Conservation (phyloP, 2,113 vertebrate genomes). For the Stictonetta naevosa region DNA sequence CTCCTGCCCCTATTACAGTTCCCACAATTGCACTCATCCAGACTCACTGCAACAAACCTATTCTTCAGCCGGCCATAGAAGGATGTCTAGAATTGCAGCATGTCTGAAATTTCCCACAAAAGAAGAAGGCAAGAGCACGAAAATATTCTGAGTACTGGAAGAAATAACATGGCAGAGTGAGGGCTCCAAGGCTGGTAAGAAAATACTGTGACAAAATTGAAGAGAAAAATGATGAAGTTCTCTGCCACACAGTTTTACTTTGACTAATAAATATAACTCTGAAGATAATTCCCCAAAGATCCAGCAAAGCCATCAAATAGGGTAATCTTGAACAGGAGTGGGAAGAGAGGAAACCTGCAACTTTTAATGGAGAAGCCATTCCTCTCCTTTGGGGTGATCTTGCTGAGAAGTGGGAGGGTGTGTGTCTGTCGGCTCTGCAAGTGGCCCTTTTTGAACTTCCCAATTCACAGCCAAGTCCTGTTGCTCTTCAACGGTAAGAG, state of each 20-base stretch:
- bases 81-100: constrained; percentile 36
- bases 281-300: constrained; percentile 53
- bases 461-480: constrained; percentile 54
- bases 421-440: constrained; percentile 60
- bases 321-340: constrained; percentile 42
- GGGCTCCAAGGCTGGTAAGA: constrained; percentile 14
- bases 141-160: constrained; percentile 2
- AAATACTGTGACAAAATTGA: neutral
- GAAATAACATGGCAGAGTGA: neutral
- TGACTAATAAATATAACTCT: constrained; percentile 46
- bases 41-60: neutral
- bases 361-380: constrained; percentile 72
- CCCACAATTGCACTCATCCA: constrained; percentile 30
- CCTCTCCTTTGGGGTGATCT: constrained; percentile 62
- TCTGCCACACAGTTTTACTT: constrained; percentile 35
- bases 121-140: neutral
- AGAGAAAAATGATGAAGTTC: constrained; percentile 36
- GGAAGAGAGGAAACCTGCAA: constrained; percentile 65
- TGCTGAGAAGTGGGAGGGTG: constrained; percentile 64
- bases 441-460: constrained; percentile 64
- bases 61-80: constrained; percentile 3
- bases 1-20: constrained; percentile 51
- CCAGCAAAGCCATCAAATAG: constrained; percentile 32
- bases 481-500: constrained; percentile 51
- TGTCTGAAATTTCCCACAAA: constrained; percentile 20